A percentile compares a stretch with the other conserved stretches of the same genome.
These are phyloP conservation scores for Pleuronectes platessa DNA, from an alignment of 2,113 vertebrate species.

Conservation along the genomic window DNA sequence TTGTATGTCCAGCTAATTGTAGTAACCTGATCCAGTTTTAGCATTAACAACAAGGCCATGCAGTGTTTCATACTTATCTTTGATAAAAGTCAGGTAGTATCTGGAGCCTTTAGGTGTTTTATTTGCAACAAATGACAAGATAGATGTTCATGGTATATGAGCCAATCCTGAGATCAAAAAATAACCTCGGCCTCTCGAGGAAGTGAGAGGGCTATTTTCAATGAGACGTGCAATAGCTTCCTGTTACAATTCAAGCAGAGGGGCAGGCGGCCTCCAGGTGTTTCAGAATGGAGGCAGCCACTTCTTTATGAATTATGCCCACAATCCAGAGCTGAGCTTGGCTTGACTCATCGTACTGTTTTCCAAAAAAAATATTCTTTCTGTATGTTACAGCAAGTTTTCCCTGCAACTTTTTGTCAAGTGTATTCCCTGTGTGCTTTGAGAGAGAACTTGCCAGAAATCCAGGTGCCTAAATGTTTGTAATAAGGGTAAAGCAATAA, in stretches of 20 bases:
- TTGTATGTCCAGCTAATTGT: no score
- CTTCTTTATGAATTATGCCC: background rate
- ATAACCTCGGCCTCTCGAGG: background rate
- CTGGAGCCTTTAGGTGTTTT: background rate
- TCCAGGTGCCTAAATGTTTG: background rate
- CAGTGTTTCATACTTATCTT: no score
- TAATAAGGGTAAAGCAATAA: background rate
- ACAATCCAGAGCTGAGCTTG: background rate
- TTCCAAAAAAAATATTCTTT: background rate
- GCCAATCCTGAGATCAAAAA: background rate
- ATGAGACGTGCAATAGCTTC: background rate
- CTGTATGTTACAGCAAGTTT: background rate
- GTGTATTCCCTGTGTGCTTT: background rate
- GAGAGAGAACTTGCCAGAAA: background rate
- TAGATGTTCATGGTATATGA: background rate
- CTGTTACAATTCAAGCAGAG: constrained; percentile 9
- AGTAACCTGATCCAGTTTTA: no score
- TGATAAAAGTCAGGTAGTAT: no score
- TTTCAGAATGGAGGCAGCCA: background rate
- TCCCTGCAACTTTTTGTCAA: background rate
- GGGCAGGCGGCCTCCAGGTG: background rate
- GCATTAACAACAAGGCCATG: no score
- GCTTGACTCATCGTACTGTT: background rate
- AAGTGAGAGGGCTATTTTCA: background rate
- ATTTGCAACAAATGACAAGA: background rate